phyloP scores from a whole-genome alignment of 53 echinoderm and acorn worm genomes.

The Paelopatides confundens region DNA sequence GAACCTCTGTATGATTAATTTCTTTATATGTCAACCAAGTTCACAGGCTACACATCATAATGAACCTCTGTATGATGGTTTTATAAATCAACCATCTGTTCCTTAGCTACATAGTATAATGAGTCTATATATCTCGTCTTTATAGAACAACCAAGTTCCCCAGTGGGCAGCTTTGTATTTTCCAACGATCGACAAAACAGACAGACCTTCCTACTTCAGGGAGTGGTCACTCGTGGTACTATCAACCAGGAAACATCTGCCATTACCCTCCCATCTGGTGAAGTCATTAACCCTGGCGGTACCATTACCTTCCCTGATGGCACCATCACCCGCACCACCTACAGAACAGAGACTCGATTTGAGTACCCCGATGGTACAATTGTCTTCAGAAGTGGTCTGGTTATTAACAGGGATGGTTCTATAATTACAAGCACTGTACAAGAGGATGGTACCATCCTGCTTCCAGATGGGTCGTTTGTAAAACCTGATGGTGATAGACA shows the following conservation, averaged over 20 bases:
- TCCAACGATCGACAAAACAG: neutral
- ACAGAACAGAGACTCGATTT: constrained; percentile 32
- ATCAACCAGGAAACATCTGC: neutral
- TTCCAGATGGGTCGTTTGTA: constrained; percentile 25
- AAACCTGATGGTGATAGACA: neutral
- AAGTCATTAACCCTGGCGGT: neutral
- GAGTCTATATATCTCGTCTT: too few species aligned
- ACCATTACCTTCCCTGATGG: neutral
- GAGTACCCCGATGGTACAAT: constrained; percentile 44
- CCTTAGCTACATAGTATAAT: too few species aligned
- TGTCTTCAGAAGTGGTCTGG: constrained; percentile 35
- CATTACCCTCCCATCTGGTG: constrained; percentile 5
- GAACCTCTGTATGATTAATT: too few species aligned
- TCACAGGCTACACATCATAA: too few species aligned
- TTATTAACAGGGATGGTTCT: constrained; percentile 10
- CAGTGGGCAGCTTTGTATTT: neutral
- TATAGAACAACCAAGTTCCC: neutral
- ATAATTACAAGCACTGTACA: constrained; percentile 9
- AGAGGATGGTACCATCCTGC: neutral
- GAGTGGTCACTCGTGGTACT: constrained; percentile 10
- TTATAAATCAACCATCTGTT: too few species aligned
- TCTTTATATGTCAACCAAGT: too few species aligned
- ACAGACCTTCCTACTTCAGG: neutral
- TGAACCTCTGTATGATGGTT: too few species aligned
- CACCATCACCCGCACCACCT: neutral